Conservation (phyloP, 2,113 vertebrate genomes). For the Miniopterus natalensis region DNA sequence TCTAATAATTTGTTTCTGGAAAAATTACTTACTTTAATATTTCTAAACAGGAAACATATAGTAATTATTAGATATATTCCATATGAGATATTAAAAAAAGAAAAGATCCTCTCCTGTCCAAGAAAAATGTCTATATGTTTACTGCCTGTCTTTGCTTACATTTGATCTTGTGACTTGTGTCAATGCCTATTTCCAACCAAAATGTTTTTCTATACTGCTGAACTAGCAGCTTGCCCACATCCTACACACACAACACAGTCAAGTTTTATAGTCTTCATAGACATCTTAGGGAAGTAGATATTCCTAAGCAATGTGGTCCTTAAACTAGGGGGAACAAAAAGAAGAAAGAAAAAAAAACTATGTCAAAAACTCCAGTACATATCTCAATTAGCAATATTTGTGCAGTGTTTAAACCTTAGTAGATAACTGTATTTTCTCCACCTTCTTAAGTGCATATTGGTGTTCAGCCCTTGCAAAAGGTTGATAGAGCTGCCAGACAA, state of each 20-base stretch:
- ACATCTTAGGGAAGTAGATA: not conserved
- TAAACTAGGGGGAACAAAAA: not conserved
- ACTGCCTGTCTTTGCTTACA: not conserved
- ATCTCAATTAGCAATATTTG: not conserved
- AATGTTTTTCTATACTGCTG: not conserved
- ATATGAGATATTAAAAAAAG: not conserved
- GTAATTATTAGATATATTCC: not conserved
- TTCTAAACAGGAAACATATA: not conserved
- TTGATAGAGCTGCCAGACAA: not conserved
- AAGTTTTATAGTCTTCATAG: not conserved
- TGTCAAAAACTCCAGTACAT: not conserved
- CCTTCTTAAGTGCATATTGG: not conserved
- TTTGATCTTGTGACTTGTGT: not conserved
- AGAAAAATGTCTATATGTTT: not conserved
- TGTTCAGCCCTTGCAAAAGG: not conserved
- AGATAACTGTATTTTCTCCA: not conserved
- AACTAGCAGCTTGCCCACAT: not conserved
- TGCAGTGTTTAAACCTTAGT: not conserved
- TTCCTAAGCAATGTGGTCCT: not conserved
- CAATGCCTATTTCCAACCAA: not conserved
- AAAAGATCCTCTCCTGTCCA: not conserved
- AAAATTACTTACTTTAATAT: not conserved
- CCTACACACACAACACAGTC: not conserved
- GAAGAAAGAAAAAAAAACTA: not conserved
- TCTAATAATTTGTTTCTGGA: constrained; percentile 15